phyloP scores from a whole-genome alignment of 2,113 vertebrate species.

The Suricata suricatta region DNA sequence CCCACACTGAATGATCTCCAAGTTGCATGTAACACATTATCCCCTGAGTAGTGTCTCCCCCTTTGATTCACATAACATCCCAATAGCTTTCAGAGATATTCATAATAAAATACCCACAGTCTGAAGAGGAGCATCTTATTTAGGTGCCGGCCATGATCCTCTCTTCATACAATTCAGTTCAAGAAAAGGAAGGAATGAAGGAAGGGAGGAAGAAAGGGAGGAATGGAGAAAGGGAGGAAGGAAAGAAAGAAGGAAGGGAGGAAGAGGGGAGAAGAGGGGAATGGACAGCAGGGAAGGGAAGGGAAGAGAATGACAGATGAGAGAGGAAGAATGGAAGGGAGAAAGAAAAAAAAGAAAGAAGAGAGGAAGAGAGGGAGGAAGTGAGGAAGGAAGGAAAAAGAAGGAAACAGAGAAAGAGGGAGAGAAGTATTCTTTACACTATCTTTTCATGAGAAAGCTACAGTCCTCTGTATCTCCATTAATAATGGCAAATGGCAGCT shows the following conservation, averaged over 20 bases:
- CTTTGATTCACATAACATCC: background rate
- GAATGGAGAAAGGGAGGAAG: background rate
- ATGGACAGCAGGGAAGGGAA: rapidly evolving
- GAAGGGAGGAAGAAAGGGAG: background rate
- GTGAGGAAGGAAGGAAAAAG: too few species aligned
- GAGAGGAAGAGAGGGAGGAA: background rate
- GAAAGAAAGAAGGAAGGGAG: too few species aligned
- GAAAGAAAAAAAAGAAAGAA: background rate
- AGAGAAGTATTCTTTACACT: background rate
- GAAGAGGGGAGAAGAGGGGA: too few species aligned
- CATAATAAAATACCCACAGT: background rate
- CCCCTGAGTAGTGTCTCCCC: background rate
- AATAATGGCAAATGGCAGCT: background rate
- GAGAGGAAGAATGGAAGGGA: background rate
- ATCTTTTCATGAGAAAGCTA: background rate
- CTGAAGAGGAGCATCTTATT: background rate
- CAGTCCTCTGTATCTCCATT: background rate
- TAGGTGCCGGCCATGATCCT: background rate
- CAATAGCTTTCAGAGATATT: background rate
- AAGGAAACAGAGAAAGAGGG: background rate
- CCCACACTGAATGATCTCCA: background rate
- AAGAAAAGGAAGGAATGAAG: background rate
- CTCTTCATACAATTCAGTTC: background rate
- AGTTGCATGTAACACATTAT: background rate
- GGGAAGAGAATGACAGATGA: too few species aligned